Conservation (phyloP, 2,797 vertebrate species). For the Rhodeus uyekii region DNA sequence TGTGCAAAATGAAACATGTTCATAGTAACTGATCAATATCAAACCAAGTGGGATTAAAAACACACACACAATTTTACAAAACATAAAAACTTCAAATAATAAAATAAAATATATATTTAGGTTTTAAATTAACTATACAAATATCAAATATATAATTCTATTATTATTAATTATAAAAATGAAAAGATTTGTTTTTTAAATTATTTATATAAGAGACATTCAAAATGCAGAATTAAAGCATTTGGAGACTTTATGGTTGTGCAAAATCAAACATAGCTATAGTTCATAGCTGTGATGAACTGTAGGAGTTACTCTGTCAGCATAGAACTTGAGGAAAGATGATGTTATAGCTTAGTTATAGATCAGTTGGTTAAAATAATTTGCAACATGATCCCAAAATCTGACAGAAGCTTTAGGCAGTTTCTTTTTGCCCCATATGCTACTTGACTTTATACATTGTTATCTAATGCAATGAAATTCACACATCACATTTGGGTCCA, state of each 20-base stretch:
- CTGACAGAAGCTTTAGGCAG: not conserved
- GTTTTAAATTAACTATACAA: not conserved
- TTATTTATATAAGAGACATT: not conserved
- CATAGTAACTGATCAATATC: not conserved
- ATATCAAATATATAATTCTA: not conserved
- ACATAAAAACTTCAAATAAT: not conserved
- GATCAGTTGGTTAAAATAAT: not conserved
- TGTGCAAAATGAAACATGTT: not conserved
- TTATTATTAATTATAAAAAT: not conserved
- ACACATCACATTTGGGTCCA: not conserved
- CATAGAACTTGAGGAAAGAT: not conserved
- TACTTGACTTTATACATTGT: not conserved
- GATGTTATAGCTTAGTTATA: not conserved
- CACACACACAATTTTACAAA: not conserved
- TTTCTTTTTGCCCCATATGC: not conserved
- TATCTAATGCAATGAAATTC: not conserved
- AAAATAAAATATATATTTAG: not conserved
- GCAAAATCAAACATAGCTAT: not conserved
- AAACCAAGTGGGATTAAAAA: not conserved
- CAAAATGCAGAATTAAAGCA: not conserved
- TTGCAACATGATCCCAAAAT: not conserved
- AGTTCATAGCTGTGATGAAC: not conserved
- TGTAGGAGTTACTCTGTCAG: not conserved
- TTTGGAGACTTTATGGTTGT: not conserved
- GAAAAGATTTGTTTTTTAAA: not conserved